Evolutionary conservation across 2,797 vertebrate genomes (phyloP).

Genomic region (Lycodopsis pacificus): DNA sequence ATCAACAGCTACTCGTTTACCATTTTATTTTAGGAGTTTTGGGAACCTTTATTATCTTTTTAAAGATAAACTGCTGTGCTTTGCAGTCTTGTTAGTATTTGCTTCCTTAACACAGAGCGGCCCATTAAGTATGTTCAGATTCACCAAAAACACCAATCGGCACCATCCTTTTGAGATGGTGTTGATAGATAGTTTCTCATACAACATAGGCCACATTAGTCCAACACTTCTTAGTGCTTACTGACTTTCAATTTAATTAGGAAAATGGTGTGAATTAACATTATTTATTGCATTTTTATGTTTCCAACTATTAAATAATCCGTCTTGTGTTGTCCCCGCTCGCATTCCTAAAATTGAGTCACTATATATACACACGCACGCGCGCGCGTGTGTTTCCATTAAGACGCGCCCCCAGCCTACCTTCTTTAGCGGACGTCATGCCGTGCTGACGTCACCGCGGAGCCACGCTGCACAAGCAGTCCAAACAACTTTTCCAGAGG

Average conservation of each 20-base stretch:
- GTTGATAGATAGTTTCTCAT: not conserved
- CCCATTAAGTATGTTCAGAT: not conserved
- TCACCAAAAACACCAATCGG: not conserved
- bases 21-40: not conserved
- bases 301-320: not conserved
- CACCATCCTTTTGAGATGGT: not conserved
- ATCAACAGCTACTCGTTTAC: not conserved
- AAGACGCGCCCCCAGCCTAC: conserved; percentile 2
- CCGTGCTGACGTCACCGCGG: conserved; percentile 68
- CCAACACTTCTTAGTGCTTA: too few species aligned
- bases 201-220: not conserved
- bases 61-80: not conserved
- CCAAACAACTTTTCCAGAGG: conserved; percentile 73
- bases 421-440: conserved; percentile 39
- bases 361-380: not conserved
- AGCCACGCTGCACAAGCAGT: conserved; percentile 62
- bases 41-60: not conserved
- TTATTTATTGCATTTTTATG: not conserved
- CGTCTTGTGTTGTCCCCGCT: too few species aligned
- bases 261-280: not conserved
- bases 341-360: not conserved
- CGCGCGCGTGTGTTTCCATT: not conserved
- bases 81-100: not conserved
- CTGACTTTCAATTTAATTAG: not conserved
- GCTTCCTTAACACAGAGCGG: not conserved